A percentile compares a stretch with the other conserved stretches of the same genome.
phyloP scores from a whole-genome alignment of 1,140 invertebrate genomes.

The Aleiodes sp. region DNA sequence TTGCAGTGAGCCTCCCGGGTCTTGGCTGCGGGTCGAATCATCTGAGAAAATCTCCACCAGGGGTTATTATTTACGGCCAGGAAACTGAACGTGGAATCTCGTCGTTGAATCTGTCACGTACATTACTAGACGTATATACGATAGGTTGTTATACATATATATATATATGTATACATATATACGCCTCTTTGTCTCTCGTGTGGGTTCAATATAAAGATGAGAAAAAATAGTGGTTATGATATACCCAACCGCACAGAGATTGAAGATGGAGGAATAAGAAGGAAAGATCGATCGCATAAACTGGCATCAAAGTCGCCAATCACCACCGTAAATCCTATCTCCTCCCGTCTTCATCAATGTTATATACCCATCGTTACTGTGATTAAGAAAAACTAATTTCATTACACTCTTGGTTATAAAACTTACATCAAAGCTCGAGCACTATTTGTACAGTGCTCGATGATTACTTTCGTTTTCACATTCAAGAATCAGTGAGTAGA shows the following conservation, averaged over 20 bases:
- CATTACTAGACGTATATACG: slow-evolving; percentile 26
- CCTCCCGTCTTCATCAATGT: background rate
- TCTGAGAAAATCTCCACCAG: slow-evolving; percentile 40
- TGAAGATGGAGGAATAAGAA: background rate
- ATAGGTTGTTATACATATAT: slow-evolving; percentile 27
- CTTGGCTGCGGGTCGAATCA: slow-evolving; percentile 35
- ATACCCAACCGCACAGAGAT: slow-evolving; percentile 2
- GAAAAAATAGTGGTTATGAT: background rate
- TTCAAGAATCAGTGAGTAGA: no score
- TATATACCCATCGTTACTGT: background rate
- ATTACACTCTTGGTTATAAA: no score
- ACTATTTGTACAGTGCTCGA: no score
- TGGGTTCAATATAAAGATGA: background rate
- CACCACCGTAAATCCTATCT: background rate
- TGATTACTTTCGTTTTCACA: no score
- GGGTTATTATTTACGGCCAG: slow-evolving; percentile 38
- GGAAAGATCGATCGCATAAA: slow-evolving; percentile 14
- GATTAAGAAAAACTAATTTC: no score
- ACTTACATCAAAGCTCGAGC: no score
- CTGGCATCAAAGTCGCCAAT: background rate
- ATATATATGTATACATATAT: background rate
- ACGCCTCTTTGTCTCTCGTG: background rate
- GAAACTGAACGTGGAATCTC: slow-evolving; percentile 37
- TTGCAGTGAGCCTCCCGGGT: slow-evolving; percentile 13
- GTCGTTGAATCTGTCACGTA: slow-evolving; percentile 39